These are phyloP conservation scores for Herpailurus yagouaroundi DNA, from an alignment of 2,113 vertebrate genomes.

Conservation along the genomic window DNA sequence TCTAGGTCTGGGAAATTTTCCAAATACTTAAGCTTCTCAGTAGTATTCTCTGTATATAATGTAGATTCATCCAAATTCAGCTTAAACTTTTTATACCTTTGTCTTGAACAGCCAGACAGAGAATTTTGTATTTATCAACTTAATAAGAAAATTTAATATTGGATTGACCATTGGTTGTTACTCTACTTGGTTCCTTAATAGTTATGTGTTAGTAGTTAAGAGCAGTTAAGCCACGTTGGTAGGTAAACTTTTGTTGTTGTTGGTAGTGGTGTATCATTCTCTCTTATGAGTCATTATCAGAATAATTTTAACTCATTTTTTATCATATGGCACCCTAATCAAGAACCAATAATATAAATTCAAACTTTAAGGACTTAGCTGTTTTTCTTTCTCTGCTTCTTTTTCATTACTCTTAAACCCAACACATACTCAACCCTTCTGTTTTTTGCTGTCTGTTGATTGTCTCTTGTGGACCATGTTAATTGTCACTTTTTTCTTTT, in stretches of 20 bases:
- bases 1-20: neutral
- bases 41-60: neutral
- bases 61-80: constrained; percentile 14
- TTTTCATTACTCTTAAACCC: neutral
- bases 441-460: neutral
- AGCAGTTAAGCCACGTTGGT: neutral
- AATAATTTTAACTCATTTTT: constrained; percentile 35
- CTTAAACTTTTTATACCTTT: neutral
- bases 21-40: neutral
- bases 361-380: neutral
- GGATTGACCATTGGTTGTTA: neutral
- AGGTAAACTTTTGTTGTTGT: neutral
- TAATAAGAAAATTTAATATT: constrained; percentile 38
- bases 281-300: neutral
- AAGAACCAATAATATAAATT: neutral
- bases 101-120: constrained; percentile 9
- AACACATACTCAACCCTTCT: neutral
- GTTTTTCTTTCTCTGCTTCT: neutral
- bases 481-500: neutral
- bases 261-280: no score
- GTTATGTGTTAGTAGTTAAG: constrained; percentile 5
- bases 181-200: constrained; percentile 39
- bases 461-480: neutral
- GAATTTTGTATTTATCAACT: neutral
- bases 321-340: neutral